phyloP scores from a whole-genome alignment of 2,113 vertebrate genomes.

The Cranoglanis bouderius region DNA sequence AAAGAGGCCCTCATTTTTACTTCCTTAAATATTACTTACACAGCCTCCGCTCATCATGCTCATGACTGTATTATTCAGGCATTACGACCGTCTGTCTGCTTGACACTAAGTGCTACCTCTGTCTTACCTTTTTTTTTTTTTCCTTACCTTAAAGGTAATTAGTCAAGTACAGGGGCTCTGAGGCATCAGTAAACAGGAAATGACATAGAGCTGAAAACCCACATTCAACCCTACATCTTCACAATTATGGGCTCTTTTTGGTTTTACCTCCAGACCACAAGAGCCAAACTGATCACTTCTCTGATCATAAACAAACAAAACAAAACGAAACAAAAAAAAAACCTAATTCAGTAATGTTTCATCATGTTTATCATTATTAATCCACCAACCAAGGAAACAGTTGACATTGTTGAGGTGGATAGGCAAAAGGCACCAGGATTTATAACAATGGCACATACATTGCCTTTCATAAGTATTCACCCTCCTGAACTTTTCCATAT shows the following conservation, averaged over 20 bases:
- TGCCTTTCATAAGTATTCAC: not conserved
- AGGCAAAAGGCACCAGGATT: conserved; percentile 20
- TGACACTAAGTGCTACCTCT: conserved; percentile 35
- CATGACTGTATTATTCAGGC: conserved; percentile 24
- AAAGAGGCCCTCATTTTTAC: not conserved
- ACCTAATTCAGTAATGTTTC: not conserved
- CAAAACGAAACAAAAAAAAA: not conserved
- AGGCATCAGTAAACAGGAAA: conserved; percentile 83
- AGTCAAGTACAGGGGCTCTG: conserved; percentile 77
- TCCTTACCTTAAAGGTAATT: conserved; percentile 67
- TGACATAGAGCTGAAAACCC: conserved; percentile 60
- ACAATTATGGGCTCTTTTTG: conserved; percentile 67
- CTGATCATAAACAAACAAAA: not conserved
- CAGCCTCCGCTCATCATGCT: not conserved
- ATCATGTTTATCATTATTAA: conserved; percentile 1
- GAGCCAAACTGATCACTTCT: conserved; percentile 2
- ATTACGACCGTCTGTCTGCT: conserved; percentile 34
- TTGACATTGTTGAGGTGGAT: conserved; percentile 4
- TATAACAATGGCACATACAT: not conserved
- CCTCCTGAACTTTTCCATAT: not conserved
- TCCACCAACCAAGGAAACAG: not conserved
- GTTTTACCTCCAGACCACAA: conserved; percentile 19
- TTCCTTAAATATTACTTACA: not conserved
- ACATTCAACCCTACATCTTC: conserved; percentile 52
- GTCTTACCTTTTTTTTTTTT: conserved; percentile 38